These are phyloP conservation scores for Ceriagrion tenellum DNA, from an alignment of 2,888 invertebrate species.

Conservation along the genomic window DNA sequence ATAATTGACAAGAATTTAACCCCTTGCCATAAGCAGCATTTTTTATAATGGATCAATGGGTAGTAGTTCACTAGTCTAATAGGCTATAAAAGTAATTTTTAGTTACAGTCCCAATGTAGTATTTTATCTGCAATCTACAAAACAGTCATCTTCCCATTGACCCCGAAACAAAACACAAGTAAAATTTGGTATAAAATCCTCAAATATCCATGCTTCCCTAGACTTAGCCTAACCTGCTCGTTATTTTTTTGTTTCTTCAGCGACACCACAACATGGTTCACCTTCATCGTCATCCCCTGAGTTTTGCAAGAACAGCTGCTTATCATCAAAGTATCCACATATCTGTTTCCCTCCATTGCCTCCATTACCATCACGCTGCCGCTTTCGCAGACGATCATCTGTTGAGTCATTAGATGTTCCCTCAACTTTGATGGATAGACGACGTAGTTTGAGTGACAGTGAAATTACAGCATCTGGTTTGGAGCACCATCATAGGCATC, in stretches of 20 bases:
- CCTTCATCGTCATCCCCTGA: conserved; percentile 50
- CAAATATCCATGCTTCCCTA: no score
- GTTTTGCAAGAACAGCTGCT: neutral
- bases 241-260: conserved; percentile 11
- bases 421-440: conserved; percentile 27
- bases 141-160: no score
- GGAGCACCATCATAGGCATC: conserved; percentile 11
- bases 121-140: no score
- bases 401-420: conserved; percentile 35
- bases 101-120: no score
- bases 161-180: no score
- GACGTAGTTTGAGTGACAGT: conserved; percentile 58
- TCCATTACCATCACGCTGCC: conserved; percentile 44
- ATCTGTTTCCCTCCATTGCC: conserved; percentile 51
- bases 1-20: no score
- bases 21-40: no score
- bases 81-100: no score
- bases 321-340: neutral
- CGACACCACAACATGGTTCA: neutral
- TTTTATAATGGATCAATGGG: no score
- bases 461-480: neutral
- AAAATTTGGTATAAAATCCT: no score
- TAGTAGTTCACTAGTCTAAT: no score
- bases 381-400: conserved; percentile 51
- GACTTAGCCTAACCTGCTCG: no score